These are phyloP conservation scores for Gasterosteus nipponicus DNA, from an alignment of 2,113 vertebrate species.

Conservation along the genomic window DNA sequence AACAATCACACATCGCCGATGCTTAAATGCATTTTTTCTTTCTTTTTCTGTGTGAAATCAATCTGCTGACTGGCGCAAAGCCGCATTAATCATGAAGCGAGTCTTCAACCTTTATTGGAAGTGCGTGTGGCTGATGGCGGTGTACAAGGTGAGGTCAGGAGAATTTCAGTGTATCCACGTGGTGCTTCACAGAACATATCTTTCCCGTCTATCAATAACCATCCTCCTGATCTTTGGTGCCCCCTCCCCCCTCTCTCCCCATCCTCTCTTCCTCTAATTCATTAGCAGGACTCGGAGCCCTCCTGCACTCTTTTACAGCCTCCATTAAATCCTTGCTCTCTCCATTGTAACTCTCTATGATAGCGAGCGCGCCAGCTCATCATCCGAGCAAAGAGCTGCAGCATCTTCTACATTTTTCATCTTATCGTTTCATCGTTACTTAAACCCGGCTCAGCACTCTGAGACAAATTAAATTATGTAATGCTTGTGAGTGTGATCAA, in stretches of 20 bases:
- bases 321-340: constrained; percentile 69
- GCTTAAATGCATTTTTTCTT: constrained; percentile 16
- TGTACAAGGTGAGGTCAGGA: background rate
- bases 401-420: constrained; percentile 55
- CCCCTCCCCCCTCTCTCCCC: background rate
- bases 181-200: background rate
- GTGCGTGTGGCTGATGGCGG: background rate
- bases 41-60: constrained; percentile 16
- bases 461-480: constrained; percentile 40
- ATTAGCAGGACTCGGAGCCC: constrained; percentile 59
- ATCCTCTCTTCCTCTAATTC: constrained; percentile 46
- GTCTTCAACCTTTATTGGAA: background rate
- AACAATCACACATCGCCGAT: constrained; percentile 17
- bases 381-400: constrained; percentile 53
- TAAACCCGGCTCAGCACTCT: constrained; percentile 18
- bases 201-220: background rate
- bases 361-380: constrained; percentile 44
- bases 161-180: background rate
- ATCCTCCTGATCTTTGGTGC: background rate
- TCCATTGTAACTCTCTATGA: constrained; percentile 53
- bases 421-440: constrained; percentile 22
- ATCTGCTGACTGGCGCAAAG: background rate
- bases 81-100: background rate
- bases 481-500: constrained; percentile 27
- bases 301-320: constrained; percentile 62